Evolutionary conservation across 2,888 invertebrate genomes (phyloP).

Genomic region (Sphaeridia pumilis): DNA sequence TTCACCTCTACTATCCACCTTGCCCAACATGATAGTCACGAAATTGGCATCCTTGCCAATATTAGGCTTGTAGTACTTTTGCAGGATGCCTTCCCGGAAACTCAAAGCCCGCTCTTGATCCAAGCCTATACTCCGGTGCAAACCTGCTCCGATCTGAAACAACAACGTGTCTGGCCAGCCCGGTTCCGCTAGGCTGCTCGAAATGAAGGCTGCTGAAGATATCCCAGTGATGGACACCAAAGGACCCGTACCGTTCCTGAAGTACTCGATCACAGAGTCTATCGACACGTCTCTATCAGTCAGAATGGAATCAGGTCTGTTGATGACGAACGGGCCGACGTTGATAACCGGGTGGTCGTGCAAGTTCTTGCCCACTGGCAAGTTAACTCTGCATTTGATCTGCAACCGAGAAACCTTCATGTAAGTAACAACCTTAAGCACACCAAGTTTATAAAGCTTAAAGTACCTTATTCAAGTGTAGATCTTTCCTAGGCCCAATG

Average conservation of each 20-base stretch:
- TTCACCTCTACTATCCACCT: conserved; percentile 25
- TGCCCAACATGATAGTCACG: conserved; percentile 25
- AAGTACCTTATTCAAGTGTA: conserved; percentile 12
- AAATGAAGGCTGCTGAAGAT: conserved; percentile 27
- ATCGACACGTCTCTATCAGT: conserved; percentile 27
- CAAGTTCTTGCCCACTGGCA: conserved; percentile 28
- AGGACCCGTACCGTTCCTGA: conserved; percentile 19
- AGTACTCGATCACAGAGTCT: conserved; percentile 21
- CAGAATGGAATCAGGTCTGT: conserved; percentile 18
- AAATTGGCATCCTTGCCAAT: conserved; percentile 30
- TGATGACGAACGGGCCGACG: conserved; percentile 23
- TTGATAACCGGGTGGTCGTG: conserved; percentile 24
- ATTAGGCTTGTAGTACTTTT: conserved; percentile 25
- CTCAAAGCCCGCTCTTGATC: conserved; percentile 17
- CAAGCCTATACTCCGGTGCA: conserved; percentile 7
- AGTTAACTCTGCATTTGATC: conserved; percentile 23
- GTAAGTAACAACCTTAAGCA: too few relatives aligned
- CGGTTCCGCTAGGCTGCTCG: conserved; percentile 15
- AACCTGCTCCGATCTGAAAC: conserved; percentile 15
- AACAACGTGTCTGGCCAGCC: conserved; percentile 28
- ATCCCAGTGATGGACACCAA: conserved; percentile 26
- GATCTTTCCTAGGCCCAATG: conserved; percentile 17
- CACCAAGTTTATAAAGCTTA: neutral
- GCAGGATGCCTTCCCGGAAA: conserved; percentile 17
- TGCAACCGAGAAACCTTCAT: neutral